Percentiles rank a stretch among this genome's conserved stretches.
Conservation (phyloP, 2,113 vertebrate species). For the Ploceus nigricollis region DNA sequence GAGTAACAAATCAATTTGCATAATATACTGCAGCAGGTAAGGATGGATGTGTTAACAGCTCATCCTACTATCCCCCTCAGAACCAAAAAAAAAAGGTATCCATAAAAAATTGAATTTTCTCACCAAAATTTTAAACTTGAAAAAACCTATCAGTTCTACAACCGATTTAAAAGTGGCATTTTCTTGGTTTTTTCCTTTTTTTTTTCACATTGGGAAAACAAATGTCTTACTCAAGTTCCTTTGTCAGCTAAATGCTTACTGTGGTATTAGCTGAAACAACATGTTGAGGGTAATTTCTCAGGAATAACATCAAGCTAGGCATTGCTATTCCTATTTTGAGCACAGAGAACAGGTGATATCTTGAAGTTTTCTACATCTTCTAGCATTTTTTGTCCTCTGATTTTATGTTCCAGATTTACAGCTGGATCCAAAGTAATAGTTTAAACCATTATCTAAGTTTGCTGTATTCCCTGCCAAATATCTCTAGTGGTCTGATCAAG, state of each 20-base stretch:
- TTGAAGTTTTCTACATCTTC: not conserved
- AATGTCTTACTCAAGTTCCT: not conserved
- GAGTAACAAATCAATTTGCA: not conserved
- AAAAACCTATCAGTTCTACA: not conserved
- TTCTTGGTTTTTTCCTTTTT: fast-evolving
- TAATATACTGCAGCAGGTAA: not conserved
- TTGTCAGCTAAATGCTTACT: not conserved
- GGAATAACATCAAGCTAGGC: not conserved
- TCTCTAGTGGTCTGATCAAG: not conserved
- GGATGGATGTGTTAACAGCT: not conserved
- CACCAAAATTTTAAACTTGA: not conserved
- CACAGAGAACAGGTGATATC: not conserved
- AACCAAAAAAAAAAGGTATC: not conserved
- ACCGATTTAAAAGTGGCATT: not conserved
- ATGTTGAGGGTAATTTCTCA: not conserved
- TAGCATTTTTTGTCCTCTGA: not conserved
- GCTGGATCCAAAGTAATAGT: not conserved
- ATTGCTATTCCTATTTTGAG: not conserved
- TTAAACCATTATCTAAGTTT: not conserved
- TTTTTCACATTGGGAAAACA: not conserved
- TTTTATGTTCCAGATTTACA: not conserved
- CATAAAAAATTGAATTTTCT: not conserved
- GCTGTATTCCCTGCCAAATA: not conserved
- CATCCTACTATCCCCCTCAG: not conserved
- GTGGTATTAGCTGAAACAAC: not conserved